Base-by-base conservation (phyloP, 1,140 invertebrate genomes). In the Atta texana region DNA sequence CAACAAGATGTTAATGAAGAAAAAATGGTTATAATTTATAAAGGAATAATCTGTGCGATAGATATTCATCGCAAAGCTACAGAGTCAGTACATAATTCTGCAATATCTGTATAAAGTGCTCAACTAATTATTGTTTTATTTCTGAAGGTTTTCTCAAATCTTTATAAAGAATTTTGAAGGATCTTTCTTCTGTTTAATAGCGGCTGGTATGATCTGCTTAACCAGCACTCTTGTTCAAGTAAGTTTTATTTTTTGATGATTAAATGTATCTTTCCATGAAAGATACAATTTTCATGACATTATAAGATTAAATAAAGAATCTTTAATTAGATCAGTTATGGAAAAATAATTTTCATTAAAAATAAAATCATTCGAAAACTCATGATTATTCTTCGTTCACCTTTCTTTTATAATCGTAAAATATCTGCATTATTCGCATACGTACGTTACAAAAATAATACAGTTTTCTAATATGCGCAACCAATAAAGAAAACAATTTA, bases 61-160 rank as follows among this genome's bases (percentile, higher is more conserved):
- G 55, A 82, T 5, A 72, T 82, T 59, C 78, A 82, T 82, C 39
- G 78, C 4, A 49, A 72, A 31, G 78, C 78, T 72, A 49, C 39
- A n/a, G 10, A 34, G 78, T 82, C 28, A 18, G 68, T 72, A 82
- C 16, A 24, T 10, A 44, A n/a, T 75, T 0, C 18, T 69, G 3
- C 3, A 18, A 59, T 31, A 16, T 72, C 24, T 31, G 3, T 28
- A 8, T 24, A 39, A 51, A 12, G 18, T 2, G 8, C 0, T 10
- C 39, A n/a, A n/a, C 16, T 55, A 81, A 71, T 28, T n/a, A 21
- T 63, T 16, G 5, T 49, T 44, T 68, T 7, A 28, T n/a, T 2
- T n/a, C 21, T 49, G 2, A 49, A 82, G 78, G 16, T 49, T 16
- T 18, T 34, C 16, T 7, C 7, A 82, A 31, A 0, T 34, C 18